These are phyloP conservation scores for Aelia acuminata DNA, from an alignment of 2,888 invertebrate genomes.

Conservation along the genomic window DNA sequence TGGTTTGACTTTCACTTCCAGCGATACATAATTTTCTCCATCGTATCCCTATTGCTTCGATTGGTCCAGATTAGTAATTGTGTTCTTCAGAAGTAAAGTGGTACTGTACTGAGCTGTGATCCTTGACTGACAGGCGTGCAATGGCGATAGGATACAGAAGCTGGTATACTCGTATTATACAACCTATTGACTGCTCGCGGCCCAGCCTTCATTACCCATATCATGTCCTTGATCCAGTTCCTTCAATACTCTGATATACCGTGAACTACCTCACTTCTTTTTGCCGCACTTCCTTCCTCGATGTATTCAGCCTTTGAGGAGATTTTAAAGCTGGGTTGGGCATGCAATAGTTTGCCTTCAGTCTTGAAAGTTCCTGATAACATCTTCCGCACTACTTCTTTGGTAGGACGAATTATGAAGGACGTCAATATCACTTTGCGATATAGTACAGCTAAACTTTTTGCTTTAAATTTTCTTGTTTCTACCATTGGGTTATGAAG, in stretches of 20 bases:
- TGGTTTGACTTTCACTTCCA: no score
- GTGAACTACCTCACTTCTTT: not conserved
- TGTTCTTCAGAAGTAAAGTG: no score
- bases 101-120: not conserved
- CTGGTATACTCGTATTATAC: not conserved
- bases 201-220: not conserved
- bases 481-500: no score
- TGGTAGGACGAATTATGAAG: no score
- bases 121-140: not conserved
- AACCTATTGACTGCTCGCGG: not conserved
- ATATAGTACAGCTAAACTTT: not conserved
- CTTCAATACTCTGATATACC: not conserved
- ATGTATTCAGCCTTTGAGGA: not conserved
- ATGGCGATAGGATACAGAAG: not conserved
- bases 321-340: not conserved
- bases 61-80: not conserved
- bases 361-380: not conserved
- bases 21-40: no score
- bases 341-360: not conserved
- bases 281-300: not conserved
- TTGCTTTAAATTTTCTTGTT: no score
- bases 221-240: slow-evolving; percentile 2
- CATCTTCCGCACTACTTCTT: not conserved
- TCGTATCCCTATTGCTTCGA: no score
- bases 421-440: not conserved